phyloP scores from a whole-genome alignment of 2,888 invertebrate species.

The Salpingus planirostris region DNA sequence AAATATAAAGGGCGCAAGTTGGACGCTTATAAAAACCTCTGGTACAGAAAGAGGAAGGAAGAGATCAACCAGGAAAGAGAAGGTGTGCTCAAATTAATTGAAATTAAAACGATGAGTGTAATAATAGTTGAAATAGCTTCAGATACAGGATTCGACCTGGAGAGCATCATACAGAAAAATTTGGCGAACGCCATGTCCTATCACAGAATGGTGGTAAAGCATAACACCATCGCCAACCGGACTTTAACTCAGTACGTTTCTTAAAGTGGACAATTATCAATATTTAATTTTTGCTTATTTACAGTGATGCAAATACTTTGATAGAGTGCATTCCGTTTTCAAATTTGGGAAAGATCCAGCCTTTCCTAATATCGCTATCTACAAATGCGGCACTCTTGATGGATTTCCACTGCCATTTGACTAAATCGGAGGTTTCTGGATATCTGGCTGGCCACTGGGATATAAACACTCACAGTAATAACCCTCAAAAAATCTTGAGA shows the following conservation, averaged over 20 bases:
- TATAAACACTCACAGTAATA: slow-evolving; percentile 79
- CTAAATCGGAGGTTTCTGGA: slow-evolving; percentile 92
- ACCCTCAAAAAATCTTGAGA: neutral
- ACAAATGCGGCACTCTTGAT: slow-evolving; percentile 81
- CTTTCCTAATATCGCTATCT: slow-evolving; percentile 79
- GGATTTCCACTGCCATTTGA: slow-evolving; percentile 90
- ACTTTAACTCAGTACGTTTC: slow-evolving; percentile 64
- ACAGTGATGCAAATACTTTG: slow-evolving; percentile 80
- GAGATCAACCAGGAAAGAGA: slow-evolving; percentile 29
- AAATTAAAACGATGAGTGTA: too few relatives aligned
- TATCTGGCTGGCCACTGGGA: slow-evolving; percentile 95
- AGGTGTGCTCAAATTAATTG: too few relatives aligned
- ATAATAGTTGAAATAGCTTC: too few relatives aligned
- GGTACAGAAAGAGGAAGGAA: slow-evolving; percentile 58
- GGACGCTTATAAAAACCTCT: slow-evolving; percentile 80
- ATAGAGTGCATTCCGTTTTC: slow-evolving; percentile 86
- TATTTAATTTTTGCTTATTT: slow-evolving; percentile 26
- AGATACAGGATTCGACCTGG: slow-evolving; percentile 19
- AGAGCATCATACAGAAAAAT: slow-evolving; percentile 23
- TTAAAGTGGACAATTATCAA: neutral
- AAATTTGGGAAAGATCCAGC: slow-evolving; percentile 82
- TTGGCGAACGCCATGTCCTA: slow-evolving; percentile 36
- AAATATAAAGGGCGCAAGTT: slow-evolving; percentile 81
- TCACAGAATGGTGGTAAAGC: slow-evolving; percentile 62
- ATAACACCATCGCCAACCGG: slow-evolving; percentile 65